Conservation (phyloP, 2,113 vertebrate species). For the Bujurquina vittata region DNA sequence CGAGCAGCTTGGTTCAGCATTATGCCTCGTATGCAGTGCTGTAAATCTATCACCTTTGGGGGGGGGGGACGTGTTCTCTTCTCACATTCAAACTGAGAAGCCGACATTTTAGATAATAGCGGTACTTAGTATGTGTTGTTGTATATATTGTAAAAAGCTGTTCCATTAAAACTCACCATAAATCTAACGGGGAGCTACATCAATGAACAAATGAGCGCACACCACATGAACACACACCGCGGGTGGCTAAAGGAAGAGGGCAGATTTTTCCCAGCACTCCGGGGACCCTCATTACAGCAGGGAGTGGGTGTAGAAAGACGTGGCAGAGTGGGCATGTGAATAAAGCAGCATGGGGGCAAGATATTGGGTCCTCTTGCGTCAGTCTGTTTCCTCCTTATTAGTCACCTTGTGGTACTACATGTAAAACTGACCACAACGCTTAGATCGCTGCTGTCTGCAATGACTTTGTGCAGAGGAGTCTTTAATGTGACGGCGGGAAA, state of each 20-base stretch:
- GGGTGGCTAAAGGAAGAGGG: constrained; percentile 43
- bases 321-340: constrained; percentile 34
- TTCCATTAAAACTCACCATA: constrained; percentile 35
- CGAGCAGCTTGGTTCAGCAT: not conserved
- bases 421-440: constrained; percentile 40
- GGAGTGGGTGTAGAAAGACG: constrained; percentile 54
- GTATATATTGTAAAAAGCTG: constrained; percentile 20
- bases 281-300: constrained; percentile 71
- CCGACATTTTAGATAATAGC: not conserved
- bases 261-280: constrained; percentile 29
- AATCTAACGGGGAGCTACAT: constrained; percentile 23
- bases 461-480: not conserved
- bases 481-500: not conserved
- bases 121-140: not conserved
- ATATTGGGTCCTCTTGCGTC: constrained; percentile 49
- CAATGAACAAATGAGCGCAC: constrained; percentile 44
- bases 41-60: not conserved
- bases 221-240: constrained; percentile 36
- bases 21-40: not conserved
- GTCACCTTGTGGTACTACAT: constrained; percentile 27
- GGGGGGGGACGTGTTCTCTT: not conserved
- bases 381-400: constrained; percentile 61
- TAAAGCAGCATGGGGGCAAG: constrained; percentile 51
- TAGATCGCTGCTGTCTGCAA: constrained; percentile 4
- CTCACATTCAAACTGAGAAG: not conserved